Percentiles rank a stretch among this genome's conserved stretches.
phyloP scores from a whole-genome alignment of 2,113 vertebrate genomes.

The Monopterus albus region DNA sequence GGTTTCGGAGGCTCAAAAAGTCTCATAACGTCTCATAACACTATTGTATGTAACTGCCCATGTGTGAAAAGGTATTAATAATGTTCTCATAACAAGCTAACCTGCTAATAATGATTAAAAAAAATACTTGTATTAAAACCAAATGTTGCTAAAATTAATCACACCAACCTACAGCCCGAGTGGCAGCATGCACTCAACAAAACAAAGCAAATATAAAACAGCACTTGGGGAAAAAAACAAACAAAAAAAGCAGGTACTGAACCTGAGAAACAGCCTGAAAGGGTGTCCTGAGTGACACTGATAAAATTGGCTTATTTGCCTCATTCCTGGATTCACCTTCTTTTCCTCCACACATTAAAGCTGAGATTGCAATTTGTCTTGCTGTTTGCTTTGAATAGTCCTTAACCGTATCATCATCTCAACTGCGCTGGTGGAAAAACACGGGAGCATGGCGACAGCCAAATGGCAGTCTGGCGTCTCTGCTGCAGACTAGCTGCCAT shows the following conservation, averaged over 20 bases:
- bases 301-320: conserved; percentile 76
- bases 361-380: conserved; percentile 84
- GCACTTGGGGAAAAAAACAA: too few relatives aligned
- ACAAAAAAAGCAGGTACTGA: conserved; percentile 28
- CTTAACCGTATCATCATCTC: conserved; percentile 91
- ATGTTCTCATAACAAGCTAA: too few relatives aligned
- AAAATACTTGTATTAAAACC: too few relatives aligned
- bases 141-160: conserved; percentile 10
- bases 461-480: conserved; percentile 96
- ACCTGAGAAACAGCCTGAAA: conserved; percentile 58
- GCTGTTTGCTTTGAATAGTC: conserved; percentile 87
- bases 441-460: conserved; percentile 89
- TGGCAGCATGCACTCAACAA: conserved; percentile 37
- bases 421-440: conserved; percentile 86
- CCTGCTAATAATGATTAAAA: too few relatives aligned
- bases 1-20: conserved; percentile 32
- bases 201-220: conserved; percentile 42
- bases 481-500: conserved; percentile 89
- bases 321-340: conserved; percentile 71
- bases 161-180: conserved; percentile 24
- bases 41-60: conserved; percentile 8
- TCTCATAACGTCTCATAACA: too few relatives aligned
- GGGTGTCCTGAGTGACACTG: conserved; percentile 49
- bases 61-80: neutral
- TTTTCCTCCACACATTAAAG: conserved; percentile 85